These are phyloP conservation scores for Elegia similella DNA, from an alignment of 2,888 invertebrate species.

Conservation along the genomic window DNA sequence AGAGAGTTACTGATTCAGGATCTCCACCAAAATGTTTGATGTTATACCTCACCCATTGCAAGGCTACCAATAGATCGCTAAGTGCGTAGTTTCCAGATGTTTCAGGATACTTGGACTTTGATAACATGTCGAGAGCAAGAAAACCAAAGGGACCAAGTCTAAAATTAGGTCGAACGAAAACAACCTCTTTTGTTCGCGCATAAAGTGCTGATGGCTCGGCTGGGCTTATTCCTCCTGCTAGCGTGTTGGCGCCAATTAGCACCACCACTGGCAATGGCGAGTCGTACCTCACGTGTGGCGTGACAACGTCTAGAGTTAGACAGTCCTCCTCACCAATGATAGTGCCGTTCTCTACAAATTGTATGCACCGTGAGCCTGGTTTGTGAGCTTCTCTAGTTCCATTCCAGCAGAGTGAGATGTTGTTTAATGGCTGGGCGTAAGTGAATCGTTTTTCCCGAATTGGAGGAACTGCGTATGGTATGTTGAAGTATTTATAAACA, in stretches of 20 bases:
- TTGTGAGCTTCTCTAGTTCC: constrained; percentile 86
- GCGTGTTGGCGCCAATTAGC: constrained; percentile 88
- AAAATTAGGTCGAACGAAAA: constrained; percentile 94
- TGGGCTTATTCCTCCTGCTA: constrained; percentile 90
- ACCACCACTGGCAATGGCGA: constrained; percentile 91
- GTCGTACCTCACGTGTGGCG: constrained; percentile 90
- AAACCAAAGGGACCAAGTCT: constrained; percentile 91
- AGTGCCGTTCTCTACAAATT: constrained; percentile 85
- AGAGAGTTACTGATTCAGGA: constrained; percentile 87
- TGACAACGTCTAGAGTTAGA: constrained; percentile 90
- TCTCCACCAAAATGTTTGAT: constrained; percentile 93
- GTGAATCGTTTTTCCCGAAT: constrained; percentile 86
- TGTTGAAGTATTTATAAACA: constrained; percentile 90
- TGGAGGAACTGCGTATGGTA: constrained; percentile 91
- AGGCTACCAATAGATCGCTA: constrained; percentile 88
- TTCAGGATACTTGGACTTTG: constrained; percentile 85
- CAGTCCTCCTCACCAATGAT: constrained; percentile 90
- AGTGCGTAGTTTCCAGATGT: constrained; percentile 94
- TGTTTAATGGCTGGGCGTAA: constrained; percentile 84
- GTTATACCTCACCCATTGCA: constrained; percentile 91
- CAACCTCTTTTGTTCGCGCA: constrained; percentile 88
- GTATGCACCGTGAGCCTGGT: constrained; percentile 85
- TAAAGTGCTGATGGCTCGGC: constrained; percentile 88
- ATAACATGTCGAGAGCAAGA: constrained; percentile 86
- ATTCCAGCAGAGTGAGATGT: constrained; percentile 90